Percentiles rank a stretch among this genome's conserved stretches.
Evolutionary conservation across 2,888 invertebrate genomes (phyloP).

Genomic region (Molorchus minor): DNA sequence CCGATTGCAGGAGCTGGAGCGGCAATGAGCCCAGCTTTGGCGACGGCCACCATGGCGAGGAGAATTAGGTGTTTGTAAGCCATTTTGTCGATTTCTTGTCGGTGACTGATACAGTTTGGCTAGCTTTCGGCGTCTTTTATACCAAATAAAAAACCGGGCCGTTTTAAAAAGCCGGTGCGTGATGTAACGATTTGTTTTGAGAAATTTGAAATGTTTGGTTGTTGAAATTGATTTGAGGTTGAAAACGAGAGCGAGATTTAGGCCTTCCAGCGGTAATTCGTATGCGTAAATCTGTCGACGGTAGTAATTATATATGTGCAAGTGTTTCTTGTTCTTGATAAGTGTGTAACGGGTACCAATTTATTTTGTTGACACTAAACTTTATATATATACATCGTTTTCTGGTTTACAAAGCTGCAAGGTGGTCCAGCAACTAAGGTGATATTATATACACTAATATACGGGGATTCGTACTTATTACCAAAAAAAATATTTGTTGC

Average conservation of each 20-base stretch:
- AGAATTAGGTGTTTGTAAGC: not conserved
- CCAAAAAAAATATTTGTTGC: too few species aligned
- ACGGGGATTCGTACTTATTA: too few species aligned
- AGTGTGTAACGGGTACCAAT: too few species aligned
- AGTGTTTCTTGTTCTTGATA: too few species aligned
- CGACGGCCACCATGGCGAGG: constrained; percentile 8
- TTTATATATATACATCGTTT: too few species aligned
- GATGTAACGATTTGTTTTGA: not conserved
- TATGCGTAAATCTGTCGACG: too few species aligned
- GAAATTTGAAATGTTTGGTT: constrained; percentile 4
- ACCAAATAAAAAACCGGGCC: not conserved
- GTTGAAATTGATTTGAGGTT: not conserved
- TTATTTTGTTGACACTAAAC: too few species aligned
- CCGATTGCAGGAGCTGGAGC: not conserved
- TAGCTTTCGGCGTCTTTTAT: not conserved
- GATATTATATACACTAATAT: too few species aligned
- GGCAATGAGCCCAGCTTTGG: not conserved
- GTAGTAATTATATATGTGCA: too few species aligned
- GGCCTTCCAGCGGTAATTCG: too few species aligned
- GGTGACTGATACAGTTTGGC: not conserved
- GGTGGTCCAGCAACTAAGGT: too few species aligned
- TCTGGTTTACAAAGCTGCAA: too few species aligned
- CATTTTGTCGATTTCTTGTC: not conserved
- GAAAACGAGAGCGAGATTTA: not conserved
- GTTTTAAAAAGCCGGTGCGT: not conserved